Evolutionary conservation across 2,888 invertebrate genomes (phyloP).

Genomic region (Trachelus tabidus): DNA sequence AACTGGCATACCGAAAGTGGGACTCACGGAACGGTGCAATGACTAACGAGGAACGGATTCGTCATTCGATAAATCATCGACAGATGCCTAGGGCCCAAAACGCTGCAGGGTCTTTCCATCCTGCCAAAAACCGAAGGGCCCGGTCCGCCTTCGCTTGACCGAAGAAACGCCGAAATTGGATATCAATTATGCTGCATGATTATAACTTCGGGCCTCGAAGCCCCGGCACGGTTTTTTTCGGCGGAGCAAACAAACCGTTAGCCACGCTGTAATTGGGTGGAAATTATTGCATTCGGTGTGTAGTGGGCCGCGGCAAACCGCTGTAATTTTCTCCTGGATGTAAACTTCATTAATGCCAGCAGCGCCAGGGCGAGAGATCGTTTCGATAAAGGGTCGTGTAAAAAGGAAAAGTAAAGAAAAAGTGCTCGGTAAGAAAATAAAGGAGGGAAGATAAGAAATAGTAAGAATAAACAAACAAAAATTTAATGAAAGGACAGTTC

Average conservation of each 20-base stretch:
- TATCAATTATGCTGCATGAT: slow-evolving; percentile 55
- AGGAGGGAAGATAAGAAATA: background rate
- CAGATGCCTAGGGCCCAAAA: background rate
- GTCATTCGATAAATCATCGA: background rate
- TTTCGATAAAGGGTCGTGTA: background rate
- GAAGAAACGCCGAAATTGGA: slow-evolving; percentile 41
- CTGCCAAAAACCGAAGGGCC: background rate
- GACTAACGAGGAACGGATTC: background rate
- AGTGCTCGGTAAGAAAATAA: too few relatives aligned
- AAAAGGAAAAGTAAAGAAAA: background rate
- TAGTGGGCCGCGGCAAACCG: slow-evolving; percentile 2
- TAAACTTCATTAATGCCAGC: slow-evolving; percentile 35
- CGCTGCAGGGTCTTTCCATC: background rate
- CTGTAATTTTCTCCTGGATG: slow-evolving; percentile 42
- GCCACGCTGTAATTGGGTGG: slow-evolving; percentile 48
- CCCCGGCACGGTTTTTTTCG: background rate
- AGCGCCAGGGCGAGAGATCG: background rate
- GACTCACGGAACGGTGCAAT: background rate
- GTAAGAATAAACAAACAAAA: background rate
- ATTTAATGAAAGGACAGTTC: background rate
- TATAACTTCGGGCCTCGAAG: slow-evolving; percentile 45
- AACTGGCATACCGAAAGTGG: background rate
- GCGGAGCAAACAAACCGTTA: slow-evolving; percentile 53
- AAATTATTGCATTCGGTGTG: slow-evolving; percentile 39
- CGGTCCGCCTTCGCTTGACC: background rate